A percentile compares a stretch with the other conserved stretches of the same genome.
phyloP scores from a whole-genome alignment of 2,797 vertebrate genomes.

The Hyperoplus immaculatus region DNA sequence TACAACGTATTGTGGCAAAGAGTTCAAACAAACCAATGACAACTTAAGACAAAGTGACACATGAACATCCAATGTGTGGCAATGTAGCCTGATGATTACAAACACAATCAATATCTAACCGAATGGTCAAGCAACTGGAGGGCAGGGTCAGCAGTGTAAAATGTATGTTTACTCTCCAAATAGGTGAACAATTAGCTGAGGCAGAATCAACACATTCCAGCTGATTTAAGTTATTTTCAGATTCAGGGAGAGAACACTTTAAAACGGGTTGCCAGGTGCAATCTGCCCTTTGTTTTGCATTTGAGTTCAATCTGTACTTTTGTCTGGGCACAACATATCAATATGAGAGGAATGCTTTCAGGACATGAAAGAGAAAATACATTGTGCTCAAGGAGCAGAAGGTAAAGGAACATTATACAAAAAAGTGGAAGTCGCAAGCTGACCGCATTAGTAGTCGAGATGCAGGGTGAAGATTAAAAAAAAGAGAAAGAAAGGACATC shows the following conservation, averaged over 20 bases:
- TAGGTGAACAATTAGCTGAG: conserved; percentile 21
- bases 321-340: conserved; percentile 37
- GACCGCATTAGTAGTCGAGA: conserved; percentile 36
- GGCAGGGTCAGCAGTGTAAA: conserved; percentile 27
- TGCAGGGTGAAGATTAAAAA: conserved; percentile 25
- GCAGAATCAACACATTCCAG: conserved; percentile 43
- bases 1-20: conserved; percentile 39
- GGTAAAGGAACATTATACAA: conserved; percentile 12
- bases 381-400: conserved; percentile 7
- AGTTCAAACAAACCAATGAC: conserved; percentile 52
- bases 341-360: conserved; percentile 75
- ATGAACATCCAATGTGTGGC: conserved; percentile 44
- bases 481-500: conserved; percentile 38
- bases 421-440: conserved; percentile 42
- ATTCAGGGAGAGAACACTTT: conserved; percentile 38
- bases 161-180: conserved; percentile 53
- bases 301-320: conserved; percentile 49
- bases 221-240: conserved; percentile 50
- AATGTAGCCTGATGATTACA: conserved; percentile 59
- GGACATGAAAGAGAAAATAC: conserved; percentile 58
- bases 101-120: conserved; percentile 64
- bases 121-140: conserved; percentile 16
- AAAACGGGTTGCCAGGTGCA: conserved; percentile 25
- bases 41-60: conserved; percentile 57
- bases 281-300: conserved; percentile 29